These are phyloP conservation scores for Taenaris catops DNA, from an alignment of 2,888 invertebrate species.

Conservation along the genomic window DNA sequence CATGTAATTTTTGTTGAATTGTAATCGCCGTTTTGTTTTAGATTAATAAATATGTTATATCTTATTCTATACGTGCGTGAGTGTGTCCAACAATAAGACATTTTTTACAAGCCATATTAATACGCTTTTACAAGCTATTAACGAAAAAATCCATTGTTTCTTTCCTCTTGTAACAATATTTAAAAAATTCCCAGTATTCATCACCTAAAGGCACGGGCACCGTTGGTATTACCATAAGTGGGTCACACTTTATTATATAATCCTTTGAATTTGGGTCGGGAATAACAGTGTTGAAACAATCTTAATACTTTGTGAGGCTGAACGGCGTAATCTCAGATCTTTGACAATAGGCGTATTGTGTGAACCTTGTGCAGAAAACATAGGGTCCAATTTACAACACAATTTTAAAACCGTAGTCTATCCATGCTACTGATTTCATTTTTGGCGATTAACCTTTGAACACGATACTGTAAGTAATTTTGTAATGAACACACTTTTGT, in stretches of 20 bases:
- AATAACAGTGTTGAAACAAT: constrained; percentile 28
- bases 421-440: constrained; percentile 2
- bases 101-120: too few relatives aligned
- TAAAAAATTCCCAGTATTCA: too few relatives aligned
- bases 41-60: too few relatives aligned
- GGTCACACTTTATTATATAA: constrained; percentile 19
- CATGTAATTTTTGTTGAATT: too few relatives aligned
- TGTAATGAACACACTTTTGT: neutral
- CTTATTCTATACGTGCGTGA: too few relatives aligned
- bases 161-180: too few relatives aligned
- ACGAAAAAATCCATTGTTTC: too few relatives aligned
- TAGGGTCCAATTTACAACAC: neutral
- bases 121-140: too few relatives aligned
- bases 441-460: constrained; percentile 6
- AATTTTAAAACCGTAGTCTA: neutral
- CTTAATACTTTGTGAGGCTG: constrained; percentile 25
- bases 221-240: constrained; percentile 11
- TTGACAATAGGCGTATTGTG: constrained; percentile 1
- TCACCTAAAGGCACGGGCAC: neutral
- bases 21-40: too few relatives aligned
- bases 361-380: constrained; percentile 1
- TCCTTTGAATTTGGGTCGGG: constrained; percentile 27
- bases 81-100: too few relatives aligned
- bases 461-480: constrained; percentile 3
- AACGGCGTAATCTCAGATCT: constrained; percentile 17